Base-by-base conservation (phyloP, 2,113 vertebrate species). In the Sakesphorus luctuosus region DNA sequence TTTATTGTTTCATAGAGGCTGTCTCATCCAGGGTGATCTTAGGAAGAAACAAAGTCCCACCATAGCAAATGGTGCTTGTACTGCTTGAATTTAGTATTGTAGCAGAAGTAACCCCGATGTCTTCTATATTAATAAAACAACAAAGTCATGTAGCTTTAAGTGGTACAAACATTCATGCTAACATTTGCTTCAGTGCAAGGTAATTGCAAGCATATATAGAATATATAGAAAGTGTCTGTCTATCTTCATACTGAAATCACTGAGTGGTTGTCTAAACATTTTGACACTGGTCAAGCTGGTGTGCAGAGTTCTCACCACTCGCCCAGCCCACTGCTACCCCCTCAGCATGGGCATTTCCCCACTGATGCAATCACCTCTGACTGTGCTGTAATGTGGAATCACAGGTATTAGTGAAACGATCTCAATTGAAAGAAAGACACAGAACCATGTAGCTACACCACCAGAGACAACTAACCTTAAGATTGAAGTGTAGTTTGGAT, bases 291-390 rank as follows among this genome's bases (percentile, higher is more conserved):
- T 31, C 43, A 69, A 40, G 73, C 14, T 62, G 84, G 16, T 0
- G 1, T 12, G 40, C 28, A 58, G 61, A 49, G 46, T 2, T 67
- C 50, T 29, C 38, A 15, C 56, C 0, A 0, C 43, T 71, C 0
- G 0, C 28, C 31, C 55, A 43, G 65, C 50, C 38, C 77, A 33
- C 77, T 52, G 33, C 71, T 36, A 1, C 10, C 24, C 12, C 7
- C 47, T 71, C 23, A 63, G 35, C 33, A 55, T 2, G 0, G n/a
- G 14, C 24, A 49, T 69, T 81, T 77, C 38, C n/a, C 66, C n/a
- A 14, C 6, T 15, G 25, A 36, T 43, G 26, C 14, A 76, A 47
- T 18, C 25, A 78, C 17, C 25, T n/a, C 8, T n/a, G 65, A 52
- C 46, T 78, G 36, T 17, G 33, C 77, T 81, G 49, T 4, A 66